Conservation (phyloP, 2,888 invertebrate species). For the Operophtera brumata region DNA sequence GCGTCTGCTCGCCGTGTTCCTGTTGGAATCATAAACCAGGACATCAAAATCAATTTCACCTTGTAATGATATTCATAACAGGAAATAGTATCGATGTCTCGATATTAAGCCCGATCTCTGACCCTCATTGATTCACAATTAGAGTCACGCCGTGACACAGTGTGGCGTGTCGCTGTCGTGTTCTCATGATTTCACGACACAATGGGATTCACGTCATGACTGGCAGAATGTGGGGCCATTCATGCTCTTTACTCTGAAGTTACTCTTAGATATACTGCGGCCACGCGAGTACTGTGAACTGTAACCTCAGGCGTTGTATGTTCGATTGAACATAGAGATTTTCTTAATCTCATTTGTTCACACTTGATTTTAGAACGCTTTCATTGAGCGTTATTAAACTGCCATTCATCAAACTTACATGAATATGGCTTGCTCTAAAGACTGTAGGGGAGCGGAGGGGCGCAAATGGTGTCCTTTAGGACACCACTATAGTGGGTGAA, state of each 20-base stretch:
- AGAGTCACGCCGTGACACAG: constrained; percentile 65
- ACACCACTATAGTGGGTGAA: too few species aligned
- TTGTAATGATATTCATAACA: constrained; percentile 58
- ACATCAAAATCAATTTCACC: constrained; percentile 23
- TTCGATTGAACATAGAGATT: constrained; percentile 15
- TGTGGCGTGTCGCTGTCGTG: constrained; percentile 56
- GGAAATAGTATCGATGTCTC: constrained; percentile 54
- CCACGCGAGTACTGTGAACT: constrained; percentile 1
- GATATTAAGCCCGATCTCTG: constrained; percentile 67
- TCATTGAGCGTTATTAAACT: neutral
- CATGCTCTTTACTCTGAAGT: constrained; percentile 48
- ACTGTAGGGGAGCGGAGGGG: too few species aligned
- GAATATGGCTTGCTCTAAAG: too few species aligned
- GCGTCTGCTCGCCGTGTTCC: too few species aligned
- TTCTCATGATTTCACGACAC: constrained; percentile 70
- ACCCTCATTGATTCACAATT: constrained; percentile 78
- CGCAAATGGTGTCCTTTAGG: too few species aligned
- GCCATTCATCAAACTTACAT: neutral
- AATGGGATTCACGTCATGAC: constrained; percentile 76
- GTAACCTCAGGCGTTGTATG: constrained; percentile 9
- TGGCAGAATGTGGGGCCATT: constrained; percentile 67
- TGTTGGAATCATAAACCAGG: neutral
- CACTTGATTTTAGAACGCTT: neutral
- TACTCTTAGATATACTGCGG: constrained; percentile 11
- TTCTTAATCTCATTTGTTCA: constrained; percentile 6